Percentiles rank a stretch among this genome's conserved stretches.
Conservation (phyloP, 2,797 vertebrate species). For the Numenius phaeopus region DNA sequence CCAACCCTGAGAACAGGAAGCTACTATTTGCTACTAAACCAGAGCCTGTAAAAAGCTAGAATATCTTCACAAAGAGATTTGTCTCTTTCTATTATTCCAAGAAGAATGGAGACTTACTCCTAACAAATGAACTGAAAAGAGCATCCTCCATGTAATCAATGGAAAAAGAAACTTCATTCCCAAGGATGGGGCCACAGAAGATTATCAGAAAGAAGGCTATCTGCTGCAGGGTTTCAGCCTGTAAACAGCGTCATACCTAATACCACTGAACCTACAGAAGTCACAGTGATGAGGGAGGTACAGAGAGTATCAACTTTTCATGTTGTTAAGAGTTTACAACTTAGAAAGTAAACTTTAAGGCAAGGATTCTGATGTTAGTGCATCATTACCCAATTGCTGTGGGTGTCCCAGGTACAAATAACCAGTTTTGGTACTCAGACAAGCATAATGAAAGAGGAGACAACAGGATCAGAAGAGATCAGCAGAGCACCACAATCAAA, state of each 20-base stretch:
- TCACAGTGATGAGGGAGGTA: background rate
- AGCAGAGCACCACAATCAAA: background rate
- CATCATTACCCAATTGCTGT: background rate
- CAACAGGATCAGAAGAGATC: background rate
- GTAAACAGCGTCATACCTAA: background rate
- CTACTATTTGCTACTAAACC: background rate
- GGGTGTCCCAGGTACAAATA: background rate
- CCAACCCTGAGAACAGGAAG: background rate
- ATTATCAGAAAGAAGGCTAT: background rate
- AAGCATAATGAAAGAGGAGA: background rate
- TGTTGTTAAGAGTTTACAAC: background rate
- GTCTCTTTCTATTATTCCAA: background rate
- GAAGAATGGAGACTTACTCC: background rate
- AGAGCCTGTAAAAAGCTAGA: background rate
- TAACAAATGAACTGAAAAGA: background rate
- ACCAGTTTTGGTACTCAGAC: background rate
- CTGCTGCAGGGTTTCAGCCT: background rate
- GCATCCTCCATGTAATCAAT: background rate
- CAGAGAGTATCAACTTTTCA: background rate
- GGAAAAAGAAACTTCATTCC: background rate
- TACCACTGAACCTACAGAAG: rapidly evolving
- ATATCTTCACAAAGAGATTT: background rate
- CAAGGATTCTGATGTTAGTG: background rate
- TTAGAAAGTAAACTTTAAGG: background rate
- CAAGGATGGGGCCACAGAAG: background rate